These are phyloP conservation scores for Ginglymostoma cirratum DNA, from an alignment of 2,113 vertebrate species.

Conservation along the genomic window DNA sequence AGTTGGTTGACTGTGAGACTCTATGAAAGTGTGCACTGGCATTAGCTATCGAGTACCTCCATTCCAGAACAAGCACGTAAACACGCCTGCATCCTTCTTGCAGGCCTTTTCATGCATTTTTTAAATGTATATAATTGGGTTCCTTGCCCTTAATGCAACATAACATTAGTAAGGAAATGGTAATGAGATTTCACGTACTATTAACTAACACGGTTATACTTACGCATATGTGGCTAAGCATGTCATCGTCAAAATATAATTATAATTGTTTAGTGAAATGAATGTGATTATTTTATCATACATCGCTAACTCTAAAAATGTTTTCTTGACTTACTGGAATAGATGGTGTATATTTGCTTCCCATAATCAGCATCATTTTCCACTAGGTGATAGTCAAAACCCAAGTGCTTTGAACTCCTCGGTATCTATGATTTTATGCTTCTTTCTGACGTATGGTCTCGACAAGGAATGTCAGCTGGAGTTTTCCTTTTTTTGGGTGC, in stretches of 20 bases:
- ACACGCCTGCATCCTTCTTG: not conserved
- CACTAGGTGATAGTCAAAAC: not conserved
- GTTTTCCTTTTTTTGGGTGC: not conserved
- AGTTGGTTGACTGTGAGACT: no score
- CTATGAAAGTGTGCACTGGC: no score
- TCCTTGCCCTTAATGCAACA: not conserved
- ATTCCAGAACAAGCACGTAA: not conserved
- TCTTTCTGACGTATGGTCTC: not conserved
- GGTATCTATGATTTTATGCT: not conserved
- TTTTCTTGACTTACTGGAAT: not conserved
- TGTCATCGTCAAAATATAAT: conserved; percentile 27
- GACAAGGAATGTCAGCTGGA: not conserved
- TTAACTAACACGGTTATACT: conserved; percentile 22
- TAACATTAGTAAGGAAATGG: not conserved
- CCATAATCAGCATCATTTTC: not conserved
- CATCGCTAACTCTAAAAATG: conserved; percentile 19
- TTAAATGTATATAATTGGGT: not conserved
- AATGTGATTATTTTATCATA: conserved; percentile 30
- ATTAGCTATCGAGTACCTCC: not conserved
- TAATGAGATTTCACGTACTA: conserved; percentile 31
- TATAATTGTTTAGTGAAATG: conserved; percentile 33
- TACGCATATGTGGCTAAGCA: conserved; percentile 24
- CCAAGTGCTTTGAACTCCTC: not conserved
- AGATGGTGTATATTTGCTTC: not conserved
- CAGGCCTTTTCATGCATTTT: not conserved